These are phyloP conservation scores for Apostichopus californicus DNA, from an alignment of 35 echinoderm and acorn worm species.

Conservation along the genomic window DNA sequence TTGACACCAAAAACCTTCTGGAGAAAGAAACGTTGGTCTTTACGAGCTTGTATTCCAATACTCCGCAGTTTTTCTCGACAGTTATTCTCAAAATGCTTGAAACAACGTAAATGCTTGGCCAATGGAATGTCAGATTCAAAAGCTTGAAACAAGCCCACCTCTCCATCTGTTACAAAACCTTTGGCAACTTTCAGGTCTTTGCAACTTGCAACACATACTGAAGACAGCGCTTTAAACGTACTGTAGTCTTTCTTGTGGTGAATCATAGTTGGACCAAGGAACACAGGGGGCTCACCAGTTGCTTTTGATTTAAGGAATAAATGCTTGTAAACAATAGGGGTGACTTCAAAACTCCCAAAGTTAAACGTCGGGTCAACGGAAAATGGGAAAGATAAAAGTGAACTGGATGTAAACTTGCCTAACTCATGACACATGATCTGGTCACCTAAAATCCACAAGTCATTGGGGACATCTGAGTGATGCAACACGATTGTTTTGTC, in stretches of 20 bases:
- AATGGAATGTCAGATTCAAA: neutral
- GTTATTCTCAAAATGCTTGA: neutral
- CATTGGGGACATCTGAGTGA: constrained; percentile 24
- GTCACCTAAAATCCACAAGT: constrained; percentile 40
- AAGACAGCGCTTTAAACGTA: constrained; percentile 6
- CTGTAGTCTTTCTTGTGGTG: constrained; percentile 3
- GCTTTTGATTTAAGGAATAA: constrained; percentile 4
- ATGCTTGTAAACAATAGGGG: constrained; percentile 46
- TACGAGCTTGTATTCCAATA: too few species aligned
- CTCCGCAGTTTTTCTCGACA: too few species aligned
- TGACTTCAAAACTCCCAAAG: constrained; percentile 34
- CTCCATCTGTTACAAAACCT: constrained; percentile 41
- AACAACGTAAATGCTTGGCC: constrained; percentile 14
- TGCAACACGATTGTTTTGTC: constrained; percentile 16
- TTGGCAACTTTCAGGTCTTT: neutral
- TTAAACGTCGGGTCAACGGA: constrained; percentile 45
- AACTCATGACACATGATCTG: neutral
- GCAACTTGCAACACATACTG: neutral
- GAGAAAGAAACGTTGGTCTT: too few species aligned
- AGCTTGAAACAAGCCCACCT: neutral
- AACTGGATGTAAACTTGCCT: neutral
- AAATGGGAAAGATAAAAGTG: constrained; percentile 10
- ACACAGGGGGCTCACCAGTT: constrained; percentile 8
- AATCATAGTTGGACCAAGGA: constrained; percentile 52
- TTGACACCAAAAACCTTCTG: too few species aligned